phyloP scores from a whole-genome alignment of 2,113 vertebrate genomes.

The Ophiodon elongatus region DNA sequence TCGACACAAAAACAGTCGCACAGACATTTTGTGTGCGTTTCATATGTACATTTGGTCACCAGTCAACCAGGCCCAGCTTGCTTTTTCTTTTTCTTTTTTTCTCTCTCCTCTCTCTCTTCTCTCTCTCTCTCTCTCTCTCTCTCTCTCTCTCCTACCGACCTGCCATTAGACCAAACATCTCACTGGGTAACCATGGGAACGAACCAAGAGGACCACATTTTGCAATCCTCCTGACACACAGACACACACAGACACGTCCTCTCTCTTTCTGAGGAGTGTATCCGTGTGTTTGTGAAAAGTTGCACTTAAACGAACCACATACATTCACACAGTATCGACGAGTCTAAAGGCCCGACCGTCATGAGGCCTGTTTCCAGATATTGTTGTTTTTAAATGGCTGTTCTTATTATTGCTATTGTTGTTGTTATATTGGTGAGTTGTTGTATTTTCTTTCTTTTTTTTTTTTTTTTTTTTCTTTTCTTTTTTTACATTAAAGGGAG shows the following conservation, averaged over 20 bases:
- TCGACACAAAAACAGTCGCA: conserved; percentile 26
- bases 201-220: conserved; percentile 71
- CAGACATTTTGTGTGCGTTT: conserved; percentile 30
- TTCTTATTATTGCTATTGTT: conserved; percentile 83
- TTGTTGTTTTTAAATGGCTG: conserved; percentile 84
- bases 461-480: conserved; percentile 30
- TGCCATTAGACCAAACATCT: conserved; percentile 59
- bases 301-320: conserved; percentile 70
- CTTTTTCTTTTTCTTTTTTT: background rate
- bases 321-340: conserved; percentile 64
- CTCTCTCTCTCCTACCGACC: conserved; percentile 1
- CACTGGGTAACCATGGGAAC: conserved; percentile 64
- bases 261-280: conserved; percentile 35
- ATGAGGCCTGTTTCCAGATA: conserved; percentile 72
- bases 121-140: background rate
- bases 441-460: conserved; percentile 53
- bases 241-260: conserved; percentile 35
- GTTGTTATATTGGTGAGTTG: conserved; percentile 80
- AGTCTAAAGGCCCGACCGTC: conserved; percentile 68
- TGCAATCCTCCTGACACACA: conserved; percentile 52
- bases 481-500: conserved; percentile 83
- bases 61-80: conserved; percentile 41
- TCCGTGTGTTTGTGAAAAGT: conserved; percentile 57
- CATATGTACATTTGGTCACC: conserved; percentile 10
- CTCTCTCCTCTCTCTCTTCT: background rate